Conservation (phyloP, 2,888 invertebrate genomes). For the Nomada ferruginata region DNA sequence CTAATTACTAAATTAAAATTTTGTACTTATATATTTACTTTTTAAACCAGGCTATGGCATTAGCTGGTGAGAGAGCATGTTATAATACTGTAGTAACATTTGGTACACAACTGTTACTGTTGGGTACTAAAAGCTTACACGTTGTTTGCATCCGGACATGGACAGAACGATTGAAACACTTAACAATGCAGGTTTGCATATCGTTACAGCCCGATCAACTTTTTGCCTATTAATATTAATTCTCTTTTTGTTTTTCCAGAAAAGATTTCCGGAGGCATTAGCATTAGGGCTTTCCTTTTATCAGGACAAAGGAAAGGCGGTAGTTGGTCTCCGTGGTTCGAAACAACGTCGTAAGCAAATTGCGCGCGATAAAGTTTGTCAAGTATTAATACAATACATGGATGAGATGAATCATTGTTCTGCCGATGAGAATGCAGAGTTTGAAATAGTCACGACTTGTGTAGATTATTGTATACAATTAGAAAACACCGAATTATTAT, state of each 20-base stretch:
- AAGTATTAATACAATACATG: constrained; percentile 82
- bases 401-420: constrained; percentile 79
- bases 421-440: constrained; percentile 73
- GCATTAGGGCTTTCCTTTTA: constrained; percentile 87
- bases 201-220: not conserved
- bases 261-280: constrained; percentile 86
- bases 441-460: constrained; percentile 79
- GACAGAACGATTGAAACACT: constrained; percentile 88
- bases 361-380: constrained; percentile 83
- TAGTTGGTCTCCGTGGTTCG: constrained; percentile 86
- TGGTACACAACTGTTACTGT: constrained; percentile 88
- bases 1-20: constrained; percentile 11
- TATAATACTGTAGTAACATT: constrained; percentile 90
- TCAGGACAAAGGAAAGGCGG: constrained; percentile 87
- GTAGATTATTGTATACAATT: constrained; percentile 82
- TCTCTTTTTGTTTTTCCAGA: constrained; percentile 75
- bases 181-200: constrained; percentile 85
- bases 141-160: constrained; percentile 86
- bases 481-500: constrained; percentile 84
- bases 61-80: constrained; percentile 90
- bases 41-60: constrained; percentile 87
- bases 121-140: constrained; percentile 88
- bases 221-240: constrained; percentile 1
- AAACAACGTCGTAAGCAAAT: constrained; percentile 84
- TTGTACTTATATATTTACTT: constrained; percentile 12